Evolutionary conservation across 2,113 vertebrate species (phyloP), one percentile per base, ranked within the genome.

Genomic region (Saimiri boliviensis): DNA sequence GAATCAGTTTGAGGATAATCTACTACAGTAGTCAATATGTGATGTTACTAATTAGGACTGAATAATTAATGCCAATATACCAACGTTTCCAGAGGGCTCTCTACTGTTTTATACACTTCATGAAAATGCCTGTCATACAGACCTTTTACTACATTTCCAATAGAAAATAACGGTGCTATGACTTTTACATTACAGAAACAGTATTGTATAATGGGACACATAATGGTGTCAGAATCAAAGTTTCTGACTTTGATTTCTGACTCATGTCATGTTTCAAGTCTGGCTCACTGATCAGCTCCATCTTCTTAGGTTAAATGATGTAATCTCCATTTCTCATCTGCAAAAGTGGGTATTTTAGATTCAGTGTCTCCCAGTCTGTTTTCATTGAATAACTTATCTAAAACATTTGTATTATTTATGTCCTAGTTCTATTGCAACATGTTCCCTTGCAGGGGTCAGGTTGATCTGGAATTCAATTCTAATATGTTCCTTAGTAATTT

Each of bases 21-120:
- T 3, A 14, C 35, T 96, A 45, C n/a, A 97, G 73, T 85, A 10
- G 97, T 97, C 93, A 94, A 95, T 60, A 27, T 93, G 47, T 81
- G 77, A 92, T 96, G 87, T n/a, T 49, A 93, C 30, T 95, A 97
- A 96, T 98, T 98, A 98, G 84, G n/a, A 81, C 71, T 96, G 89
- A 96, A 91, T 97, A 96, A 96, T 97, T 97, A 98, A 97, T 96
- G 73, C 8, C 76, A 74, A 2, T 88, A 63, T 95, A 56, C 54
- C 9, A 83, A 76, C 23, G 86, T 71, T 93, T 88, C 35, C 32
- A 88, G 16, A 85, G 3, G 80, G 6, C 0, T 96, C 80, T 83
- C 8, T 37, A 5, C 76, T 91, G 14, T 81, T 96, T 60, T 32
- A 25, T 63, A 93, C 17, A 66, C 8, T 91, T 93, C 52, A 98